These are phyloP conservation scores for Notospermus geniculatus DNA, from an alignment of 1,140 invertebrate genomes.

Conservation along the genomic window DNA sequence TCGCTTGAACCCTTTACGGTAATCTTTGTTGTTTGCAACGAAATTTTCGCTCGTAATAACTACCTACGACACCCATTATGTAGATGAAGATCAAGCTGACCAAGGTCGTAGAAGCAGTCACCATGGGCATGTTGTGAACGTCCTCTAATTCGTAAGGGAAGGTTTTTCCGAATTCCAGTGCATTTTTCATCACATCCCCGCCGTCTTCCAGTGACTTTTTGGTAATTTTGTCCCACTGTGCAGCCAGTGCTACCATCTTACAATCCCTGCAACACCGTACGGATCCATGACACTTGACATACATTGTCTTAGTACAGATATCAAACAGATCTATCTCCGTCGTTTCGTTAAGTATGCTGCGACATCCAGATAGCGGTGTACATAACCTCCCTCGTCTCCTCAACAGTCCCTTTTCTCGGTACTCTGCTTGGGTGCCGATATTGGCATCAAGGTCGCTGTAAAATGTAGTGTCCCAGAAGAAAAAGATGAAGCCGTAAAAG, in stretches of 20 bases:
- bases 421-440: not conserved
- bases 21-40: too few species aligned
- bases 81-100: not conserved
- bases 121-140: not conserved
- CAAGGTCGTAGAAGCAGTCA: not conserved
- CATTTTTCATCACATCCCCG: not conserved
- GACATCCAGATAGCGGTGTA: not conserved
- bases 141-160: constrained; percentile 9
- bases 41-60: not conserved
- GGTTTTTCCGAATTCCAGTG: not conserved
- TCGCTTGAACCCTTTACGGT: too few species aligned
- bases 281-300: not conserved
- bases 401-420: constrained; percentile 1
- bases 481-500: constrained; percentile 3
- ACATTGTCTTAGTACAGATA: not conserved
- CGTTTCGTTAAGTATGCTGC: not conserved
- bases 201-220: too few species aligned
- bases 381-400: constrained; percentile 2
- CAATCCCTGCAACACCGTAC: constrained; percentile 5
- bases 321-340: not conserved
- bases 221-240: not conserved
- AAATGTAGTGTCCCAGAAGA: constrained; percentile 9
- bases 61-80: not conserved
- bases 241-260: not conserved
- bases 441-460: constrained; percentile 3